These are phyloP conservation scores for Solenopsis fugax DNA, from an alignment of 1,140 invertebrate genomes.

Conservation along the genomic window DNA sequence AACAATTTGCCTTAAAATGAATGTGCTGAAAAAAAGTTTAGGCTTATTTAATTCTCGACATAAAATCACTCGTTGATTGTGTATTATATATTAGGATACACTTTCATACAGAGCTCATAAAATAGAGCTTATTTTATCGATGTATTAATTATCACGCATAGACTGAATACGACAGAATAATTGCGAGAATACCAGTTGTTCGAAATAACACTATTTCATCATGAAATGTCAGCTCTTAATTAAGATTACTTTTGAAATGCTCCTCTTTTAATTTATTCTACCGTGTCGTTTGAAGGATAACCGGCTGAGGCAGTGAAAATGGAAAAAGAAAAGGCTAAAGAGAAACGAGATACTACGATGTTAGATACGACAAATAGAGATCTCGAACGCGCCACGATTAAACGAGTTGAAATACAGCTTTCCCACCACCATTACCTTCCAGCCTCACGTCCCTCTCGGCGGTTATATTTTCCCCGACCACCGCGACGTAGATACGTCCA, in stretches of 20 bases:
- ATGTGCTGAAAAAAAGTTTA: not conserved
- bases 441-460: constrained; percentile 64
- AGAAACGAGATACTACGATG: constrained; percentile 61
- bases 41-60: not conserved
- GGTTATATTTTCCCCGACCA: constrained; percentile 74
- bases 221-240: constrained; percentile 31
- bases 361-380: constrained; percentile 58
- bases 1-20: not conserved
- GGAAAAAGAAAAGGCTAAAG: constrained; percentile 36
- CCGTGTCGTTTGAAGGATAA: constrained; percentile 50
- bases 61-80: not conserved
- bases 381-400: constrained; percentile 57
- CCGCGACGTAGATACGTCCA: constrained; percentile 70
- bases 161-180: not conserved
- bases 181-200: not conserved
- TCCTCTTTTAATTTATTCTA: constrained; percentile 31
- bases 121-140: not conserved
- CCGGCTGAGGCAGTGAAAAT: constrained; percentile 23
- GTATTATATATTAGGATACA: not conserved
- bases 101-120: not conserved
- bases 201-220: not conserved
- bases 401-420: constrained; percentile 61
- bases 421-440: constrained; percentile 70
- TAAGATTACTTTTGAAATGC: constrained; percentile 13
- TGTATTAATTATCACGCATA: not conserved